A percentile compares a stretch with the other conserved stretches of the same genome.
Evolutionary conservation across 2,113 vertebrate species (phyloP).

Genomic region (Catagonus wagneri): DNA sequence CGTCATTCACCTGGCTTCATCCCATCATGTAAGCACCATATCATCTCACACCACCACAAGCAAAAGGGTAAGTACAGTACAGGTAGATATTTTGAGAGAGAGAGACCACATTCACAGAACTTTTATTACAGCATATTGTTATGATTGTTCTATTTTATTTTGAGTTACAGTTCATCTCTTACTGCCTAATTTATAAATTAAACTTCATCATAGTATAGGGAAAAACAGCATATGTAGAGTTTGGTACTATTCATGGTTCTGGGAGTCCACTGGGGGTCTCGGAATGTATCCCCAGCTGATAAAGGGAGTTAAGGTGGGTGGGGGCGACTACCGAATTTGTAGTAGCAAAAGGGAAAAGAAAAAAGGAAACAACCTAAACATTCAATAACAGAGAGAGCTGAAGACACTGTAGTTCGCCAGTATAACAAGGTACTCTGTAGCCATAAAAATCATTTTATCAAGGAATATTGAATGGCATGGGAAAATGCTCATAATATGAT

Average conservation of each 20-base stretch:
- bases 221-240: neutral
- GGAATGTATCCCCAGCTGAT: neutral
- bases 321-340: neutral
- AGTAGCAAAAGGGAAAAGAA: neutral
- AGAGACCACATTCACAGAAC: neutral
- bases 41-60: neutral
- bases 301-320: too few relatives aligned
- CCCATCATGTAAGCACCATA: neutral
- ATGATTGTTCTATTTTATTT: neutral
- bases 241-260: neutral
- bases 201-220: neutral
- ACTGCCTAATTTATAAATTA: neutral
- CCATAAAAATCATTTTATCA: neutral
- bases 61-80: neutral
- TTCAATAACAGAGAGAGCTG: neutral
- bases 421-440: neutral
- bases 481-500: neutral
- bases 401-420: neutral
- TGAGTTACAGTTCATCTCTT: neutral
- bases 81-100: neutral
- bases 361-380: neutral
- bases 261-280: neutral
- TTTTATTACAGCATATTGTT: neutral
- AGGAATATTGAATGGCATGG: neutral
- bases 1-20: neutral